Evolutionary conservation across 2,888 invertebrate species (phyloP).

Genomic region (Leptothorax acervorum): DNA sequence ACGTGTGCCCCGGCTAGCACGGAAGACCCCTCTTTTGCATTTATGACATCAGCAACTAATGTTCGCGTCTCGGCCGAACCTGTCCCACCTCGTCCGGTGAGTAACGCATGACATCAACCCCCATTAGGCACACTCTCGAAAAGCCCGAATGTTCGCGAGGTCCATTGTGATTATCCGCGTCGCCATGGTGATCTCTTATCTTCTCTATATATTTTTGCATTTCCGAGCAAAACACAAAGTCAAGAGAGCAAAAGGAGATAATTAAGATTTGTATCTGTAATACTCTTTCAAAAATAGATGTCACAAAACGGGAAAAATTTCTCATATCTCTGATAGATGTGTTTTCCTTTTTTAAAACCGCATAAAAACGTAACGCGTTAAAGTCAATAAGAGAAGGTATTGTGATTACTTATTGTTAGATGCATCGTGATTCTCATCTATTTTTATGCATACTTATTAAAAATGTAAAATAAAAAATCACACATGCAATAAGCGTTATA

Average conservation of each 20-base stretch:
- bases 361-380: neutral
- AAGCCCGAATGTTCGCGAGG: neutral
- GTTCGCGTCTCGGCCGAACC: slow-evolving; percentile 46
- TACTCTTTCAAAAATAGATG: neutral
- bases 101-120: slow-evolving; percentile 68
- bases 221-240: neutral
- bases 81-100: slow-evolving; percentile 57
- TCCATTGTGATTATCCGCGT: neutral
- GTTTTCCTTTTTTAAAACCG: neutral
- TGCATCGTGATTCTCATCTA: neutral
- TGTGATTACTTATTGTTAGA: neutral
- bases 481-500: neutral
- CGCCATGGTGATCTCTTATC: neutral
- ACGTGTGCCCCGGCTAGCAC: slow-evolving; percentile 27
- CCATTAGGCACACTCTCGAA: slow-evolving; percentile 34
- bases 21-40: slow-evolving; percentile 59
- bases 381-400: neutral
- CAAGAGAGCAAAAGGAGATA: neutral
- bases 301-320: neutral
- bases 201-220: neutral
- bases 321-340: neutral
- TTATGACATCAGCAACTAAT: slow-evolving; percentile 68
- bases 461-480: neutral
- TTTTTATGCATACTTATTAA: neutral
- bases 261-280: neutral